Conservation (phyloP, 1,140 invertebrate genomes). For the Hypsibius dujardini region DNA sequence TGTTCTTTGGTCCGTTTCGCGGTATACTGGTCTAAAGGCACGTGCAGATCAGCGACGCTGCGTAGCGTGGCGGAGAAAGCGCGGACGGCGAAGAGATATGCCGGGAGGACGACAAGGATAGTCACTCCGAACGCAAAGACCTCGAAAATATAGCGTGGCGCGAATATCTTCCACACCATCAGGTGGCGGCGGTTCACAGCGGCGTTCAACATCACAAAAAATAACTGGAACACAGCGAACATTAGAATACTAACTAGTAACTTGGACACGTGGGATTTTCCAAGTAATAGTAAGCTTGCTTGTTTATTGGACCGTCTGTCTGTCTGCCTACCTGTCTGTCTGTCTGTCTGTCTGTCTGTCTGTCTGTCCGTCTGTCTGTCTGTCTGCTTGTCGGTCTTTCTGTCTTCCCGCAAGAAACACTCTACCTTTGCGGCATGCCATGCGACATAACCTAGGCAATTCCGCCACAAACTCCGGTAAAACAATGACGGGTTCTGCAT, state of each 20-base stretch:
- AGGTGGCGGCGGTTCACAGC: conserved; percentile 57
- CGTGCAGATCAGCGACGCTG: background rate
- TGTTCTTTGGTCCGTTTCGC: background rate
- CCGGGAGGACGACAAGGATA: conserved; percentile 25
- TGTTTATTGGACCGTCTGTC: too few species aligned
- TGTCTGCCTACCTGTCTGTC: too few species aligned
- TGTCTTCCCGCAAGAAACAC: conserved; percentile 11
- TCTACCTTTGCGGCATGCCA: conserved; percentile 9
- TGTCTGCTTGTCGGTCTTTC: too few species aligned
- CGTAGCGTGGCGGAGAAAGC: conserved; percentile 22
- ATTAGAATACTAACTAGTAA: background rate
- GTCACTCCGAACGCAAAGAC: conserved; percentile 49
- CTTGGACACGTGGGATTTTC: too few species aligned
- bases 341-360: too few species aligned
- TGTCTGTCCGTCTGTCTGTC: too few species aligned
- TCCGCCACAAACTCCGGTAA: background rate
- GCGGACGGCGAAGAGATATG: conserved; percentile 29
- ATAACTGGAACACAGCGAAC: conserved; percentile 43
- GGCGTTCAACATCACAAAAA: conserved; percentile 59
- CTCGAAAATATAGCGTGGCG: conserved; percentile 80
- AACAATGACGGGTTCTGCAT: background rate
- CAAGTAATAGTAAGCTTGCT: conserved; percentile 18
- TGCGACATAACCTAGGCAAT: background rate
- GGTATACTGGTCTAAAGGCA: background rate
- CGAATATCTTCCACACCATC: conserved; percentile 96